Evolutionary conservation across 2,888 invertebrate genomes (phyloP).

Genomic region (Molorchus minor): DNA sequence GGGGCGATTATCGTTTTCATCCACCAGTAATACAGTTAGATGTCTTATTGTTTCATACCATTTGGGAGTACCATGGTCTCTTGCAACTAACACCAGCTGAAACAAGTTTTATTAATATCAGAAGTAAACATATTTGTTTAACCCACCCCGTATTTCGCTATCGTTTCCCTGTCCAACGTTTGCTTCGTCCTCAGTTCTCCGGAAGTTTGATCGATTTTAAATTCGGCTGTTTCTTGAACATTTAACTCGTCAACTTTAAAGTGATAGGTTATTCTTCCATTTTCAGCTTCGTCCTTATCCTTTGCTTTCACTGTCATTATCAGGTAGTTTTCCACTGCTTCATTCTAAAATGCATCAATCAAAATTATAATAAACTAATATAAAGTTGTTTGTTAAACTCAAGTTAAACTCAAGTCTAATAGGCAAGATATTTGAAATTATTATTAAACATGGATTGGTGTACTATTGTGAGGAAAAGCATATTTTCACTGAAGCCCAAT

Average conservation of each 20-base stretch:
- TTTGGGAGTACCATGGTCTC: slow-evolving; percentile 83
- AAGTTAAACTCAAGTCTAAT: no score
- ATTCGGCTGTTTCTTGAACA: slow-evolving; percentile 83
- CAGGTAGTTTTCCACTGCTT: slow-evolving; percentile 77
- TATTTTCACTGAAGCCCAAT: neutral
- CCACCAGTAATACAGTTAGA: slow-evolving; percentile 78
- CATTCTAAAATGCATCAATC: slow-evolving; percentile 70
- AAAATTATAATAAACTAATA: no score
- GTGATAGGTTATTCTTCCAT: slow-evolving; percentile 85
- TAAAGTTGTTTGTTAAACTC: no score
- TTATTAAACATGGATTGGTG: no score
- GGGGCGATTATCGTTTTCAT: slow-evolving; percentile 84
- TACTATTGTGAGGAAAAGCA: neutral
- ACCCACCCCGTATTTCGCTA: slow-evolving; percentile 71
- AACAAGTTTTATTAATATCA: slow-evolving; percentile 34
- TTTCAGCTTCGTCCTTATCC: slow-evolving; percentile 84
- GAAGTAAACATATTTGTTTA: neutral
- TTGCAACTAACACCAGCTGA: slow-evolving; percentile 81
- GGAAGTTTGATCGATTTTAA: slow-evolving; percentile 78
- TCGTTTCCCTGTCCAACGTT: slow-evolving; percentile 80
- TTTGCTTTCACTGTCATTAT: slow-evolving; percentile 84
- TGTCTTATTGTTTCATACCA: slow-evolving; percentile 81
- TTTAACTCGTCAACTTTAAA: slow-evolving; percentile 75
- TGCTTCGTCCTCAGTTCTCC: slow-evolving; percentile 85
- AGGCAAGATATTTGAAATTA: no score